Conservation (phyloP, 2,797 vertebrate species). For the Gobio occitaniae region DNA sequence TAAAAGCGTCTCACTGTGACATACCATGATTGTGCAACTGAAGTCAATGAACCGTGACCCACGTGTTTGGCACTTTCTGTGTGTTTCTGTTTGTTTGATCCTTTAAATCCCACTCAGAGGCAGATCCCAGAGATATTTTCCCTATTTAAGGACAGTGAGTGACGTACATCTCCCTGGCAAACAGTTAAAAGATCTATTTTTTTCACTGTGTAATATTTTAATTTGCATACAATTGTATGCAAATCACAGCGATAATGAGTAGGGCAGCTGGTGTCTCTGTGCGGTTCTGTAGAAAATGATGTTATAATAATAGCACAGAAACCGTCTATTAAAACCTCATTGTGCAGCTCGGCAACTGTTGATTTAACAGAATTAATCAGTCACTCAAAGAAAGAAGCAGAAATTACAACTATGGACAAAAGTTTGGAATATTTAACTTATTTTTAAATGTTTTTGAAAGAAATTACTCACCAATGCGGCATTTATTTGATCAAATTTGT, state of each 20-base stretch:
- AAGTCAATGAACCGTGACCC: neutral
- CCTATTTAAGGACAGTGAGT: neutral
- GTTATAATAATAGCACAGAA: constrained; percentile 51
- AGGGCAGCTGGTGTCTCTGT: constrained; percentile 7
- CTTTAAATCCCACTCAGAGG: neutral
- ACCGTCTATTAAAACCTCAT: constrained; percentile 43
- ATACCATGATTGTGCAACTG: neutral
- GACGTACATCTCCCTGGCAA: constrained; percentile 16
- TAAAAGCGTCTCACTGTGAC: neutral
- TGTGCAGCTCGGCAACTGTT: neutral
- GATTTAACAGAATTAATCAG: constrained; percentile 1
- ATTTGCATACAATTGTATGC: constrained; percentile 47
- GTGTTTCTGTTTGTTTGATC: neutral
- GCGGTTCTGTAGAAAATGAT: constrained; percentile 26
- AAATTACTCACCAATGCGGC: neutral
- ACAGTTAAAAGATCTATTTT: constrained; percentile 48
- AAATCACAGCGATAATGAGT: constrained; percentile 39
- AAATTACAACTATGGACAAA: neutral
- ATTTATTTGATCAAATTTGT: neutral
- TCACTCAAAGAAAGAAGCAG: neutral
- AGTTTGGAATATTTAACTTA: neutral
- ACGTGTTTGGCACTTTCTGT: neutral
- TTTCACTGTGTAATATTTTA: constrained; percentile 53
- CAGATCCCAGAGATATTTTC: constrained; percentile 6
- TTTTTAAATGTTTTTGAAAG: neutral